These are phyloP conservation scores for Oreocharis arfaki DNA, from an alignment of 2,113 vertebrate species.

Conservation along the genomic window DNA sequence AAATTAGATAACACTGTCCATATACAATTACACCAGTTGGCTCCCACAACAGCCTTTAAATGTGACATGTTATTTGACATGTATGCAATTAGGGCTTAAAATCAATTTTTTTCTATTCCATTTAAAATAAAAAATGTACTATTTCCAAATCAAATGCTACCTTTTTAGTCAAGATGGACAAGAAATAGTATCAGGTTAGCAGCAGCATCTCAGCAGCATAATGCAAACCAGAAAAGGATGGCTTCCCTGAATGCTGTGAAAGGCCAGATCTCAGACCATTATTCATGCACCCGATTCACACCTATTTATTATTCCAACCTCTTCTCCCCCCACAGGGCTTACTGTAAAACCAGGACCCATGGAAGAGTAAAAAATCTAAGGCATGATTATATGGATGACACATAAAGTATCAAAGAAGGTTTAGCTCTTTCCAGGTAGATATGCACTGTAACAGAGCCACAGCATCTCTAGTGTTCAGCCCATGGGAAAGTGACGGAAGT, in stretches of 20 bases:
- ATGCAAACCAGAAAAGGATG: slow-evolving; percentile 17
- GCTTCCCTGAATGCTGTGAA: slow-evolving; percentile 20
- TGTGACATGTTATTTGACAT: slow-evolving; percentile 78
- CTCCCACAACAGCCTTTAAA: slow-evolving; percentile 76
- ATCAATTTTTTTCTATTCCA: slow-evolving; percentile 75
- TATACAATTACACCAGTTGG: slow-evolving; percentile 68
- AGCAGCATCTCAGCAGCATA: slow-evolving; percentile 37
- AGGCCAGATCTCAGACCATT: not conserved
- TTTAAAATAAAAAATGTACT: slow-evolving; percentile 78
- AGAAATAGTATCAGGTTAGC: slow-evolving; percentile 56
- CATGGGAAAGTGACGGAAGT: not conserved
- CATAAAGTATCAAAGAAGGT: not conserved
- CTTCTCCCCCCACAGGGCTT: not conserved
- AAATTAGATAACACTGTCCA: slow-evolving; percentile 73
- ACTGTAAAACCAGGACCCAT: not conserved
- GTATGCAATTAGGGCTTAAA: slow-evolving; percentile 76
- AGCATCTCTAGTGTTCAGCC: accelerated
- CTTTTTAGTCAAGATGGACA: slow-evolving; percentile 67
- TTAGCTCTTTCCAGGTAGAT: not conserved
- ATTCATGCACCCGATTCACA: not conserved
- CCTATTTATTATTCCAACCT: not conserved
- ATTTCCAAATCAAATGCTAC: slow-evolving; percentile 65
- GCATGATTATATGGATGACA: not conserved
- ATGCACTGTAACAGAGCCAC: accelerated
- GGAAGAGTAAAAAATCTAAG: not conserved